Evolutionary conservation across 2,888 invertebrate species (phyloP).

Genomic region (Tenthredo notha): DNA sequence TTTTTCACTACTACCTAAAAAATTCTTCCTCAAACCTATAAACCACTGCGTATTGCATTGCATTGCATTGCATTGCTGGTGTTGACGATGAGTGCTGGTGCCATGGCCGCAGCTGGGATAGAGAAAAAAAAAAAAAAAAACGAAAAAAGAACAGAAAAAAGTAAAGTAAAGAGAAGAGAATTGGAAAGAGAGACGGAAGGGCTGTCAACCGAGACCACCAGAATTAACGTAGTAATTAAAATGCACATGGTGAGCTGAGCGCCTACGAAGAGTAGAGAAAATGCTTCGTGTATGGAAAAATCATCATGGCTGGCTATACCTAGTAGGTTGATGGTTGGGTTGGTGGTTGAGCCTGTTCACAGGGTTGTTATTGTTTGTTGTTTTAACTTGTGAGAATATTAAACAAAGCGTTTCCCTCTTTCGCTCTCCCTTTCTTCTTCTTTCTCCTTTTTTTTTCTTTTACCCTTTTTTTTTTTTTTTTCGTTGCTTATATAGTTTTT

Average conservation of each 20-base stretch:
- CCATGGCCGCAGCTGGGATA: background rate
- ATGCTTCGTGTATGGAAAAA: background rate
- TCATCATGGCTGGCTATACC: background rate
- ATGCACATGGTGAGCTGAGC: slow-evolving; percentile 71
- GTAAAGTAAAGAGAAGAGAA: background rate
- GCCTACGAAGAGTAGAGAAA: background rate
- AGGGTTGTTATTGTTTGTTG: background rate
- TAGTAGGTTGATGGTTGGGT: background rate
- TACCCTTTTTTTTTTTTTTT: background rate
- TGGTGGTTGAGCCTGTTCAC: background rate
- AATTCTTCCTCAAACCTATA: background rate
- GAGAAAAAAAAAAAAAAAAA: slow-evolving; percentile 52
- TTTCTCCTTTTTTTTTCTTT: background rate
- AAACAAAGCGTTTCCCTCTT: background rate
- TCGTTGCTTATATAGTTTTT: background rate
- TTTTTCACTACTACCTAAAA: background rate
- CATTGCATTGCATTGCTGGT: background rate
- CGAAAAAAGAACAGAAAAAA: background rate
- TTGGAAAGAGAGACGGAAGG: background rate
- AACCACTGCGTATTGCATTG: background rate
- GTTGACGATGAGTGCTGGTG: background rate
- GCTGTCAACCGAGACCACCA: slow-evolving; percentile 38
- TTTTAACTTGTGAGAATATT: background rate
- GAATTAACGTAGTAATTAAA: slow-evolving; percentile 70
- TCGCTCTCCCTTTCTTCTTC: background rate